Evolutionary conservation across 2,797 vertebrate species (phyloP).

Genomic region (Eospalax fontanierii): DNA sequence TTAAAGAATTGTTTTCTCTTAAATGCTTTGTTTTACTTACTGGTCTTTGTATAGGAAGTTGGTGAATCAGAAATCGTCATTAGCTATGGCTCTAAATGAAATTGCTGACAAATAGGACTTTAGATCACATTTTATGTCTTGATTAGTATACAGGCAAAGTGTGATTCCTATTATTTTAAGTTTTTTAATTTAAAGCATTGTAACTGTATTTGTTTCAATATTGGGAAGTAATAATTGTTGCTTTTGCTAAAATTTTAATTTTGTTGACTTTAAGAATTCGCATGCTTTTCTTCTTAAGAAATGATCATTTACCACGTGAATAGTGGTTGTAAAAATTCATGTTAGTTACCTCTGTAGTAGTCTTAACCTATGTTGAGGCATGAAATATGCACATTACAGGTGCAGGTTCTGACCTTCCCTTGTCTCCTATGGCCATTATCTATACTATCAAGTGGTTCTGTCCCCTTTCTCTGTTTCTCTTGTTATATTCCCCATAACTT

Average conservation of each 20-base stretch:
- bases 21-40: constrained; percentile 75
- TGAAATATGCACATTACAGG: neutral
- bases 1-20: constrained; percentile 59
- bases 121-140: constrained; percentile 52
- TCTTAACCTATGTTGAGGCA: constrained; percentile 34
- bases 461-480: constrained; percentile 44
- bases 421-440: constrained; percentile 6
- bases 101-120: constrained; percentile 49
- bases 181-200: constrained; percentile 75
- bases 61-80: constrained; percentile 35
- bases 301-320: constrained; percentile 17
- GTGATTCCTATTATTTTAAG: constrained; percentile 55
- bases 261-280: constrained; percentile 40
- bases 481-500: constrained; percentile 38
- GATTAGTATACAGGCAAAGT: constrained; percentile 56
- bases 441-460: constrained; percentile 46
- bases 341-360: constrained; percentile 27
- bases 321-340: constrained; percentile 60
- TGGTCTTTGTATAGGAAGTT: constrained; percentile 70
- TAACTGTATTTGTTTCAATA: constrained; percentile 72
- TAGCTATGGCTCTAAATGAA: constrained; percentile 66
- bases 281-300: constrained; percentile 54
- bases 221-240: constrained; percentile 68
- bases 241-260: constrained; percentile 60
- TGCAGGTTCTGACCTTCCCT: constrained; percentile 26